A percentile compares a stretch with the other conserved stretches of the same genome.
These are phyloP conservation scores for Sylvicapra grimmia DNA, from an alignment of 2,113 vertebrate species.

Conservation along the genomic window DNA sequence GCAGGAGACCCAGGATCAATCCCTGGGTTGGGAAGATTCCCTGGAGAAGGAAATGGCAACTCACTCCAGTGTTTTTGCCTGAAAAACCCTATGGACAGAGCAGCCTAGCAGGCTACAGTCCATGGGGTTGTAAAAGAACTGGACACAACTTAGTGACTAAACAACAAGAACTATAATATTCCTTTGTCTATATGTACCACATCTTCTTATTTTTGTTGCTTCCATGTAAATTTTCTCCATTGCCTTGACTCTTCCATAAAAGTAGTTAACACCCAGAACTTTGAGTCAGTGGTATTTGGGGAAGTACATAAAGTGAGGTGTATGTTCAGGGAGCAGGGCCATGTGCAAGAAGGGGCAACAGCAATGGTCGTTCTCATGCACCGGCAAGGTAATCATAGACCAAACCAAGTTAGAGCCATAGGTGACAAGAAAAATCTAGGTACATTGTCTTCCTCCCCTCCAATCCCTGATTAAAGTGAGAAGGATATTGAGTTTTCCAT, in stretches of 20 bases:
- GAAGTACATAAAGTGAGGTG: background rate
- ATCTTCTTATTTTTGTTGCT: background rate
- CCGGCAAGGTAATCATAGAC: too few species aligned
- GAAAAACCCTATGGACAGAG: background rate
- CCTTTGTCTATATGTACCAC: background rate
- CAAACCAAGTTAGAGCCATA: background rate
- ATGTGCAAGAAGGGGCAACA: accelerated
- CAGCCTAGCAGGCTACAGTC: background rate
- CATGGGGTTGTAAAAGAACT: background rate
- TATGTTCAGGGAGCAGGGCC: background rate
- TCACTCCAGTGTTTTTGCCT: background rate
- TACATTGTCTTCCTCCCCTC: background rate
- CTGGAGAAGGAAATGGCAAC: background rate
- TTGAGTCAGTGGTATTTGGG: background rate
- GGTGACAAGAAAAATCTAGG: background rate
- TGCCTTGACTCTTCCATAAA: background rate
- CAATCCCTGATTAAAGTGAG: background rate
- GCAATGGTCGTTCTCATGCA: background rate
- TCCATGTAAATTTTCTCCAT: background rate
- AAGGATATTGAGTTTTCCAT: background rate
- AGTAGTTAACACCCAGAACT: background rate
- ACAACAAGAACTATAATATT: background rate
- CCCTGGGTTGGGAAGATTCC: background rate
- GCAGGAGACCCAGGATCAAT: background rate
- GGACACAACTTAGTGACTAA: background rate